Percentiles rank a stretch among this genome's conserved stretches.
Conservation (phyloP, 2,113 vertebrate genomes). For the Menura novaehollandiae region DNA sequence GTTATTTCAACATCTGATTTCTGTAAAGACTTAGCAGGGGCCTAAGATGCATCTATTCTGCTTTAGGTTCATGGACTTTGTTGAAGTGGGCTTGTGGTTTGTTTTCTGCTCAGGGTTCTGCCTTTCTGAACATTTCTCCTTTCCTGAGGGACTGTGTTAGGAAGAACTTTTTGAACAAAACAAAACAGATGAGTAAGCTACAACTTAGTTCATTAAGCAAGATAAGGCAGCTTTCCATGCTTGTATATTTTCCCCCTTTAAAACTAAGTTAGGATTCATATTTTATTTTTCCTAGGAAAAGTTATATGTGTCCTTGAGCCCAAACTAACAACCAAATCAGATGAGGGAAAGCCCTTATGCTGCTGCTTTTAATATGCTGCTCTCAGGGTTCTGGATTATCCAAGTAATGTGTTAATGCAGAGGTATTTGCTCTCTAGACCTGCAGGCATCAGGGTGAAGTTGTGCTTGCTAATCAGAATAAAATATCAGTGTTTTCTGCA, state of each 20-base stretch:
- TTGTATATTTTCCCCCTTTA: neutral
- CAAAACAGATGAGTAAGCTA: neutral
- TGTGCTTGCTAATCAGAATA: conserved; percentile 32
- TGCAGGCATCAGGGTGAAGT: neutral
- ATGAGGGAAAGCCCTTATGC: neutral
- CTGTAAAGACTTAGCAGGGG: neutral
- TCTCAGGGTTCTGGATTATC: neutral
- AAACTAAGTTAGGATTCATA: neutral
- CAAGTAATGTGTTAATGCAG: neutral
- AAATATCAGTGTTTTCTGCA: conserved; percentile 22
- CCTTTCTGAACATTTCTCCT: neutral
- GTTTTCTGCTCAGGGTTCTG: neutral
- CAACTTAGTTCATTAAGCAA: neutral
- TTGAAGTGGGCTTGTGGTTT: neutral
- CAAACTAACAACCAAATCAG: neutral
- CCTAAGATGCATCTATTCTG: neutral
- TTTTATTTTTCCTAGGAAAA: neutral
- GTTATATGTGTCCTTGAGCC: neutral
- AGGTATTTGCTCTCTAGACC: neutral
- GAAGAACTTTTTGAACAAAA: neutral
- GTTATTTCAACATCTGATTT: neutral
- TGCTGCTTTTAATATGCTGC: neutral
- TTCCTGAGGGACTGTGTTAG: neutral
- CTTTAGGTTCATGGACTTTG: neutral
- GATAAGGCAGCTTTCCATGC: neutral